Percentiles rank a stretch among this genome's conserved stretches.
Evolutionary conservation across 1,140 invertebrate genomes (phyloP).

Genomic region (Sycobia sp.): DNA sequence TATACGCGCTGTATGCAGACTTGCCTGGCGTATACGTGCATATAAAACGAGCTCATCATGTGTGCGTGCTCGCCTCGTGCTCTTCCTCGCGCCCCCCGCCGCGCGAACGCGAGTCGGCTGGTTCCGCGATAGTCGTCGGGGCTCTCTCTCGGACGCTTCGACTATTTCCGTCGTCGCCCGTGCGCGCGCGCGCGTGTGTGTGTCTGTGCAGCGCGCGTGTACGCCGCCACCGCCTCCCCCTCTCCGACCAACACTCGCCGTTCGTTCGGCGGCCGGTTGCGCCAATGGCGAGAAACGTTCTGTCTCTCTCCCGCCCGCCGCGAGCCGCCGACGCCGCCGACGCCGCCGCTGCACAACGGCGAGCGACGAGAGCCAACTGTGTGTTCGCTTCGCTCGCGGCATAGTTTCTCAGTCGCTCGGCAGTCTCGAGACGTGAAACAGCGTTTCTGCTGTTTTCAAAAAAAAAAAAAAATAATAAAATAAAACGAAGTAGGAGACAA

Average conservation of each 20-base stretch:
- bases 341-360: neutral
- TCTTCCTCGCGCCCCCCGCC: no score
- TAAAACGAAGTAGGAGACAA: no score
- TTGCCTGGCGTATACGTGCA: no score
- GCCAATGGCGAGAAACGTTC: neutral
- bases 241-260: no score
- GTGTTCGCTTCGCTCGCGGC: slow-evolving; percentile 10
- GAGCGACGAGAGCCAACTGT: no score
- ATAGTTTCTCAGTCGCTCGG: slow-evolving; percentile 47
- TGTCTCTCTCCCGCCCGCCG: neutral
- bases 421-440: slow-evolving; percentile 34
- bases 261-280: neutral
- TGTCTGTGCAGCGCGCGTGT: no score
- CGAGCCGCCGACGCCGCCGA: neutral
- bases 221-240: no score
- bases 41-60: no score
- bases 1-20: no score
- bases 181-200: neutral
- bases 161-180: slow-evolving; percentile 19
- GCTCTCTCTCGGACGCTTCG: slow-evolving; percentile 24
- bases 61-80: no score
- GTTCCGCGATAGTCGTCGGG: slow-evolving; percentile 27
- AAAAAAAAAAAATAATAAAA: no score
- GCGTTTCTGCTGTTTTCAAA: neutral
- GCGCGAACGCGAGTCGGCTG: no score